phyloP scores from a whole-genome alignment of 2,888 invertebrate species.

The Ctena decussata region DNA sequence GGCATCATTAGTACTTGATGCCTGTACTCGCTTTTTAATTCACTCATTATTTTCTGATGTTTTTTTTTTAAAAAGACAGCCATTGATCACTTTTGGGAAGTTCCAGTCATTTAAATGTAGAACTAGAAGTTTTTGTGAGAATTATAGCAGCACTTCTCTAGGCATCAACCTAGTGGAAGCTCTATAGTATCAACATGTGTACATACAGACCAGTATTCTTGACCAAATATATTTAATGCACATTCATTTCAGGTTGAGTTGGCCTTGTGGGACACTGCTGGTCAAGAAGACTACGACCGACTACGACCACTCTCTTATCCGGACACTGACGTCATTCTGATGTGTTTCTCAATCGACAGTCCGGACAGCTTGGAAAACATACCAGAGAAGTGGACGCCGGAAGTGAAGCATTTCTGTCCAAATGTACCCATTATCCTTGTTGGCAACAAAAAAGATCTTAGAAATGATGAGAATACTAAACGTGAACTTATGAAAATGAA shows the following conservation, averaged over 20 bases:
- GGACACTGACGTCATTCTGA: slow-evolving; percentile 99
- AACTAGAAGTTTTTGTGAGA: too few species aligned
- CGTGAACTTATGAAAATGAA: slow-evolving; percentile 97
- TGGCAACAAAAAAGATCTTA: slow-evolving; percentile 94
- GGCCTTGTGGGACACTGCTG: slow-evolving; percentile 97
- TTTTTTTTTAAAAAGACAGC: too few species aligned
- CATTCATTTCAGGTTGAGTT: slow-evolving; percentile 87
- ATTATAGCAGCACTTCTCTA: too few species aligned
- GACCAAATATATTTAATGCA: too few species aligned
- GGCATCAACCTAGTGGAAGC: too few species aligned
- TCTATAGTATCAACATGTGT: too few species aligned
- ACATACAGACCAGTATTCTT: too few species aligned
- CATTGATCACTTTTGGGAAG: too few species aligned
- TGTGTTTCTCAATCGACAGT: slow-evolving; percentile 99
- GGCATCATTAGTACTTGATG: too few species aligned
- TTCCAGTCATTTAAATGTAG: too few species aligned
- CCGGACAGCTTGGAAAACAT: slow-evolving; percentile 99
- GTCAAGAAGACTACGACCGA: slow-evolving; percentile 99
- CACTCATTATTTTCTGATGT: too few species aligned
- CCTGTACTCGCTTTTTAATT: too few species aligned
- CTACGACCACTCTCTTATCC: slow-evolving; percentile 98
- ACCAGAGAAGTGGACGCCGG: slow-evolving; percentile 99
- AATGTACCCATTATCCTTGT: slow-evolving; percentile 99
- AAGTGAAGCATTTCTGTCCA: slow-evolving; percentile 97
- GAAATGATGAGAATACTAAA: slow-evolving; percentile 87